Evolutionary conservation across 2,888 invertebrate genomes (phyloP), one percentile per base, ranked within the genome.

Genomic region (Tromatobia lineatoria): DNA sequence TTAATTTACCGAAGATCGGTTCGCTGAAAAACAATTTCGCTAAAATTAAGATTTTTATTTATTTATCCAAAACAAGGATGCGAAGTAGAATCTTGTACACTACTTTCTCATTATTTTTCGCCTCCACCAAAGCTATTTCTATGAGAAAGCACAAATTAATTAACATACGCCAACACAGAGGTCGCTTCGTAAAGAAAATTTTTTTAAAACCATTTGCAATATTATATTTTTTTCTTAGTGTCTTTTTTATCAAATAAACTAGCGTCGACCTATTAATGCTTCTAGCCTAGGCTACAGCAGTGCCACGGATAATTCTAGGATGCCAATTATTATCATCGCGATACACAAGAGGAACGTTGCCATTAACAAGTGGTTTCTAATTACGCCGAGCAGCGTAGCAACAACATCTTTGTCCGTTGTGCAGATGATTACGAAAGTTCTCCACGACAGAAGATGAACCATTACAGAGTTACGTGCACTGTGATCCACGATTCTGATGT

Each of bases 311-410:
- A 47, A 74, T 20, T 15, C 61, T 50, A 54, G 7, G 23, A 57
- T 61, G 47, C n/a, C 29, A 61, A 61, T 52, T 59, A 77, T 77
- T 77, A 67, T 47, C 67, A 10, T 67, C 38, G 42, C 64, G 34
- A 70, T 69, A 64, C 18, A 64, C 66, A 57, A 79, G 64, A 71
- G 45, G 42, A 52, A 77, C 73, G 77, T 69, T 76, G 80, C 59
- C 52, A 69, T 83, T 83, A 77, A 83, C 83, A 69, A 77, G 73
- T 69, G 59, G 80, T 61, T 69, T 80, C 83, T 83, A 83, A 83
- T 83, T 83, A 76, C 70, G 42, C 52, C 34, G 57, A 77, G 74
- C 64, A 18, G 50, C 64, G 38, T 25, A 13, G 10, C 61, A 29
- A 34, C 50, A 57, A 59, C 69, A 50, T 75, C 64, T 61, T 75